Base-by-base conservation (phyloP, 92 coral and sea anemone species). In the Epizoanthus ramosus region DNA sequence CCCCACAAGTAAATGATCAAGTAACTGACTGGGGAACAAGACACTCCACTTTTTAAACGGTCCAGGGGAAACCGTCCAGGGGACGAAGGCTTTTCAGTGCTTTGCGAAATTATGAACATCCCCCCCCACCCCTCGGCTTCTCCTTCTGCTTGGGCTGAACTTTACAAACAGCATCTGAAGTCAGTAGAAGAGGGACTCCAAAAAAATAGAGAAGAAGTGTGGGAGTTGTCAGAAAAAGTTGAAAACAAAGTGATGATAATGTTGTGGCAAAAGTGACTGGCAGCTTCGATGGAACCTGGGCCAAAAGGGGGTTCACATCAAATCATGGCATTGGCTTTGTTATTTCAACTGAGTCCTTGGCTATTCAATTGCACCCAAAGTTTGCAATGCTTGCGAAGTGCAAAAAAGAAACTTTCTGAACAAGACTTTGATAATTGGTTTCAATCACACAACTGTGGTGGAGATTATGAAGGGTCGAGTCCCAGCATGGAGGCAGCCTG, bases 401-500 rank as follows among this genome's bases (percentile, higher is more conserved):
- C 75, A 15, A 13, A 83, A 68, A 61, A 71, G 17, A 59, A 68
- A 52, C 59, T 83, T 45, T 31, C 16, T 45, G 72, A 71, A 43
- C 35, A 39, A 57, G 86, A 83, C 3, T 61, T 83, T 72, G 80
- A 72, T 57, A 21, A 37, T n/a, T 83, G 80, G 86, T 31, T 67
- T 5, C 47, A 39, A 60, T 37, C 23, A 19, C 80, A 83, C 21
- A 71, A 83, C 21, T 74, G 77, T 75, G 43, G 18, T 58, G 84
- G 90, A 10, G 74, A 56, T 43, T 63, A 73, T 50, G 63, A 64
- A 58, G 86, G 81, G 13, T 71, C 86, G n/a, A 86, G 86, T 63
- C 81, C 80, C 60, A 70, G 73, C 33, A 86, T 72, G 89, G 86
- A 86, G 53, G 39, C 85, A 41, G 66, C 80, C 4, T 77, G 79